Base-by-base conservation (phyloP, 2,888 invertebrate genomes). In the Nyleta sp. region DNA sequence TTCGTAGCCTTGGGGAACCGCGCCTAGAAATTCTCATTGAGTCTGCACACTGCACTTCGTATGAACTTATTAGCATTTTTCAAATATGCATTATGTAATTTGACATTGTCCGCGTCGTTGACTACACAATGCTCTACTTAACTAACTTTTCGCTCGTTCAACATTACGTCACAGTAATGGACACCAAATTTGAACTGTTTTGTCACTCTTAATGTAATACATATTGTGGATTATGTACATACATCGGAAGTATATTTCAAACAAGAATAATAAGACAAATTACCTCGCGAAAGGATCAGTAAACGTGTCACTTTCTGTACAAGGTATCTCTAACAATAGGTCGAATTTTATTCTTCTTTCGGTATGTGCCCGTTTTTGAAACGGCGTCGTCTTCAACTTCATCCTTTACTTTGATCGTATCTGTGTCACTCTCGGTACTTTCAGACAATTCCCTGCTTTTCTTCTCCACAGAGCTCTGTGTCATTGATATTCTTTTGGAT, bases 301-400 rank as follows among this genome's bases (percentile, higher is more conserved):
- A n/a, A 57, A 42, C 6, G 8, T 31, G 38, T 50, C 17, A 40
- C 38, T 60, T 59, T 24, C 60, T 52, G 24, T 60, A 60, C 33
- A 60, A 70, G 13, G 40, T 33, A n/a, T 60, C 60, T 59, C 57
- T 57, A 2, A 59, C 33, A 52, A 60, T 33, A 8, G 60, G 73
- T n/a, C 73, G 65, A 18, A 81, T 59, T 78, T 68, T 77, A 68
- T 78, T 79, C 20, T 65, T 80, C 53, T 74, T 82, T 8, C 65
- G 48, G 42, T 75, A 81, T 11, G 79, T 59, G 13, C 59, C 67
- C 33, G 60, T 48, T 64, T 72, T 55, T 17, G 22, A 6, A 15
- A 35, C 22, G 1, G n/a, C 24, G 8, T 59, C 44, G 22, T 64
- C 44, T 53, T 73, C 38, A 3, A 33, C 33, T 2, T 5, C 52